A percentile compares a stretch with the other conserved stretches of the same genome.
Evolutionary conservation across 1,140 invertebrate genomes (phyloP).

Genomic region (Temnothorax longispinosus): DNA sequence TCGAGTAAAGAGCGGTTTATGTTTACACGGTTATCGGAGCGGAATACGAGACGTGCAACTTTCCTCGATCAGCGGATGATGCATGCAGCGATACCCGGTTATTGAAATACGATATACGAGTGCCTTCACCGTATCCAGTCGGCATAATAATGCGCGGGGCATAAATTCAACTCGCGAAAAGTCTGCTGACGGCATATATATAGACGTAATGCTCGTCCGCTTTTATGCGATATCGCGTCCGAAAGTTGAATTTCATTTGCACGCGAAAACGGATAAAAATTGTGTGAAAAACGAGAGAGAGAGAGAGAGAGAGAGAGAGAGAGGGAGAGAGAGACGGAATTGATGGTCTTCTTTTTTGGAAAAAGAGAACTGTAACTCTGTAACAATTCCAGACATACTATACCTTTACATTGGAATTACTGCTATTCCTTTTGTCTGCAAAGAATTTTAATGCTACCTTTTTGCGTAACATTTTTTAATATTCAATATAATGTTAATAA

Average conservation of each 20-base stretch:
- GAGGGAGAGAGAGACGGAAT: background rate
- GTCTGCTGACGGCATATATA: slow-evolving; percentile 15
- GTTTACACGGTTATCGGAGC: slow-evolving; percentile 33
- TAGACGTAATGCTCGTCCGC: background rate
- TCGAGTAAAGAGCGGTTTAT: slow-evolving; percentile 26
- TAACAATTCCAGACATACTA: background rate
- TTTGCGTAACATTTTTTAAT: background rate
- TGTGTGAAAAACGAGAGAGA: background rate
- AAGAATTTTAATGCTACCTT: background rate
- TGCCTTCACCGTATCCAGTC: slow-evolving; percentile 42
- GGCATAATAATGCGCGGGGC: slow-evolving; percentile 41
- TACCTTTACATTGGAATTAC: background rate
- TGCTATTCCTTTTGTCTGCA: background rate
- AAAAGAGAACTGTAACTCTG: background rate
- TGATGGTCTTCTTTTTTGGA: background rate
- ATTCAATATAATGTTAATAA: background rate
- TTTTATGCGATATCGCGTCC: slow-evolving; percentile 8
- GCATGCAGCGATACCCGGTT: slow-evolving; percentile 39
- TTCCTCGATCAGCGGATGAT: slow-evolving; percentile 41
- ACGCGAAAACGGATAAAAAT: slow-evolving; percentile 22
- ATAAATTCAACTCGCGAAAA: slow-evolving; percentile 58
- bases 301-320: background rate
- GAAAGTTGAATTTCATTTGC: slow-evolving; percentile 40
- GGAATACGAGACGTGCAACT: slow-evolving; percentile 41
- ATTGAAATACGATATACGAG: slow-evolving; percentile 57